A percentile compares a stretch with the other conserved stretches of the same genome.
Evolutionary conservation across 2,888 invertebrate genomes (phyloP).

Genomic region (Lasioglossum marginatum): DNA sequence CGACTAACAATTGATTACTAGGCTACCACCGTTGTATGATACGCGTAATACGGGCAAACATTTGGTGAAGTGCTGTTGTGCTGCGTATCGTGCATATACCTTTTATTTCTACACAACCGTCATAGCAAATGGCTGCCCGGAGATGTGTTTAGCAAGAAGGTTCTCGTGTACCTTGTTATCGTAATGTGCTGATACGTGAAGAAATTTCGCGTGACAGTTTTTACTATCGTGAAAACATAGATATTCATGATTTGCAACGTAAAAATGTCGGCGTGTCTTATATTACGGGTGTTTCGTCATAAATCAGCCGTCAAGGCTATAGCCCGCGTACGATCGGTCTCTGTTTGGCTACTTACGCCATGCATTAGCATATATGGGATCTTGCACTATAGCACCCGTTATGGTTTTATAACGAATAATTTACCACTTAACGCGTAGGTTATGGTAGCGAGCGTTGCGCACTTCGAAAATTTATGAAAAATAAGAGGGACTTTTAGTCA

Average conservation of each 20-base stretch:
- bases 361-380: constrained; percentile 72
- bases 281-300: constrained; percentile 63
- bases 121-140: constrained; percentile 81
- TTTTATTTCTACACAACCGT: constrained; percentile 80
- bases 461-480: constrained; percentile 42
- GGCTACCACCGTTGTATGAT: constrained; percentile 53
- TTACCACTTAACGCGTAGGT: constrained; percentile 38
- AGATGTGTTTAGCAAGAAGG: constrained; percentile 70
- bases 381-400: constrained; percentile 58
- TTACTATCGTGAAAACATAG: constrained; percentile 32
- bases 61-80: constrained; percentile 72
- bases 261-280: constrained; percentile 49
- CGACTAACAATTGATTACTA: constrained; percentile 59
- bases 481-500: constrained; percentile 71
- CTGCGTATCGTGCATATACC: constrained; percentile 76
- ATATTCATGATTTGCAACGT: constrained; percentile 34
- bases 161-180: constrained; percentile 62
- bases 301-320: constrained; percentile 69
- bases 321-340: constrained; percentile 66
- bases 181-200: constrained; percentile 42
- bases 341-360: constrained; percentile 70
- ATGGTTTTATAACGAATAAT: constrained; percentile 53
- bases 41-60: constrained; percentile 68
- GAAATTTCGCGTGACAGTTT: constrained; percentile 42
- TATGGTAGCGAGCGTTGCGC: neutral